Conservation (phyloP, 2,888 invertebrate species). For the Tethea ocularis region DNA sequence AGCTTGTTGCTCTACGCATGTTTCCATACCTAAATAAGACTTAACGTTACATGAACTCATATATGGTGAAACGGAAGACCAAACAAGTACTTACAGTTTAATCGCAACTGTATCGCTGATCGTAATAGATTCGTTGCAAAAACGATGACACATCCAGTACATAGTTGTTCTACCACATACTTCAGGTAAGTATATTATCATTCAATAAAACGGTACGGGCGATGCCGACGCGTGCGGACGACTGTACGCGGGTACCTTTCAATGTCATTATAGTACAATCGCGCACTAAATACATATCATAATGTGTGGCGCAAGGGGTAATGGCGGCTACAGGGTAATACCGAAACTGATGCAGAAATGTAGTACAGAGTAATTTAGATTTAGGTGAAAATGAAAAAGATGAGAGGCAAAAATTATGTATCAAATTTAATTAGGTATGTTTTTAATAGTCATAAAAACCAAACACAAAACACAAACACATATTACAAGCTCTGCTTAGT, state of each 20-base stretch:
- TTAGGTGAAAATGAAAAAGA: too few species aligned
- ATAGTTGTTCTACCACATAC: neutral
- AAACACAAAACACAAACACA: too few species aligned
- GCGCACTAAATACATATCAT: conserved; percentile 6
- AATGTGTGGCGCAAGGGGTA: neutral
- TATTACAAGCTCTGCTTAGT: too few species aligned
- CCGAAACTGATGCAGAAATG: neutral
- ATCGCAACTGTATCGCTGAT: neutral
- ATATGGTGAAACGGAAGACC: neutral
- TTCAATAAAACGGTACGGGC: conserved; percentile 7
- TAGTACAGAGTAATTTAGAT: too few species aligned
- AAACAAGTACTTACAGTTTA: neutral
- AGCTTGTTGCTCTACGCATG: too few species aligned
- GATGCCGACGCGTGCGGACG: conserved; percentile 4
- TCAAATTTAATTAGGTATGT: too few species aligned
- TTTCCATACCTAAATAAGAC: too few species aligned
- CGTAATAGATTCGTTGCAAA: neutral
- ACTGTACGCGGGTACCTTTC: conserved; percentile 6
- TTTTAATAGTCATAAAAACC: too few species aligned
- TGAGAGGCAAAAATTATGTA: too few species aligned
- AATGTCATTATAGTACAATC: conserved; percentile 9
- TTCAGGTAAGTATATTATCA: neutral
- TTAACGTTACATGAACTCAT: too few species aligned
- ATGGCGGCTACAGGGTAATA: neutral
- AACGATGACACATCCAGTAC: neutral